Evolutionary conservation across 2,113 vertebrate genomes (phyloP).

Genomic region (Ovis aries): DNA sequence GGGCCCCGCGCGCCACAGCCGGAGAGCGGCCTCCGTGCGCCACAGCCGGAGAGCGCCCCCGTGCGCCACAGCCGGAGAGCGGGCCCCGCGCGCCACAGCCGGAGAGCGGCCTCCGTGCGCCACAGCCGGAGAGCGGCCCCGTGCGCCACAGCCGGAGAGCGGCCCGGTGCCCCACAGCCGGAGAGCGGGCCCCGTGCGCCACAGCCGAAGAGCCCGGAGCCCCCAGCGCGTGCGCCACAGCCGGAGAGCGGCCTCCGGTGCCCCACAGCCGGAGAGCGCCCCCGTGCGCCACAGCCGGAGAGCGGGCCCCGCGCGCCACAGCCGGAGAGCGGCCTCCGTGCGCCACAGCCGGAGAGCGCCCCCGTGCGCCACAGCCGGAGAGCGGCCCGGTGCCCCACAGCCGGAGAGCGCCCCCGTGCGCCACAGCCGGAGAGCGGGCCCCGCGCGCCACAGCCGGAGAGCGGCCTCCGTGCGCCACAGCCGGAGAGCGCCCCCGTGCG

Average conservation of each 20-base stretch:
- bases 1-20: background rate
- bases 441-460: too few species aligned
- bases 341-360: fast-evolving
- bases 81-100: fast-evolving
- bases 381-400: too few species aligned
- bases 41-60: background rate
- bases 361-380: too few species aligned
- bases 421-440: too few species aligned
- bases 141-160: background rate
- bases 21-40: too few species aligned
- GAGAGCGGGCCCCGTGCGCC: background rate
- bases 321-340: background rate
- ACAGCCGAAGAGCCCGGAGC: background rate
- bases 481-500: background rate
- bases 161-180: too few species aligned
- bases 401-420: too few species aligned
- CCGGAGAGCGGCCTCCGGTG: fast-evolving
- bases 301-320: background rate
- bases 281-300: too few species aligned
- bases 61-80: fast-evolving
- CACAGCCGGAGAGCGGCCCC: fast-evolving
- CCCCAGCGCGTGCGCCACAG: fast-evolving
- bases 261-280: background rate
- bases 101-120: too few species aligned
- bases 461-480: too few species aligned